These are phyloP conservation scores for Lacerta agilis DNA, from an alignment of 2,797 vertebrate genomes.

Conservation along the genomic window DNA sequence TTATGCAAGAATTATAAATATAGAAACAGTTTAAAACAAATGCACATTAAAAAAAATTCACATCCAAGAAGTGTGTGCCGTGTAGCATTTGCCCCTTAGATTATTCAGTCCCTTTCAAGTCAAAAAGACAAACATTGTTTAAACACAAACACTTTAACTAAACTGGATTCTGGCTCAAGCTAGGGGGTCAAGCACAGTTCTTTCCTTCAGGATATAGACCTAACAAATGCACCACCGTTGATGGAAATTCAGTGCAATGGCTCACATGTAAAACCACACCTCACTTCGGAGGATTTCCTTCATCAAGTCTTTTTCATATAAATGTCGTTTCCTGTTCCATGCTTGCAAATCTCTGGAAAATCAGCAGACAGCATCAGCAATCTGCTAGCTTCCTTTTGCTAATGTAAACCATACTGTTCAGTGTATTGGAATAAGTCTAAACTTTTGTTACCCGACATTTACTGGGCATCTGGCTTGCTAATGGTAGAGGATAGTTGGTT, in stretches of 20 bases:
- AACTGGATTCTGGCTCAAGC: background rate
- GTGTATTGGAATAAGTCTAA: background rate
- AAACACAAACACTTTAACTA: background rate
- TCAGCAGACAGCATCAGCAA: background rate
- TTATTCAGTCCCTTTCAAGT: background rate
- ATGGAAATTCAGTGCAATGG: background rate
- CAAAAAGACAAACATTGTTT: background rate
- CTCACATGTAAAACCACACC: background rate
- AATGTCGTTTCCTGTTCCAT: background rate
- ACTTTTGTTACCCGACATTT: background rate
- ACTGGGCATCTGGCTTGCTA: background rate
- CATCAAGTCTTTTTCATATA: background rate
- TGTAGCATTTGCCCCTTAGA: no score
- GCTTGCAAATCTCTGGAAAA: background rate
- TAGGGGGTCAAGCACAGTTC: background rate
- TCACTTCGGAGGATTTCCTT: background rate
- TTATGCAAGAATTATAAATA: no score
- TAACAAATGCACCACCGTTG: background rate
- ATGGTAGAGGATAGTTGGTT: background rate
- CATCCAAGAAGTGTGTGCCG: no score
- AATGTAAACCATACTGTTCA: background rate
- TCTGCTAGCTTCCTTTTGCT: background rate
- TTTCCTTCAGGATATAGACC: background rate
- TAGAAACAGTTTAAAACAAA: no score
- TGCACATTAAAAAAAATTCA: no score